Percentiles rank a stretch among this genome's conserved stretches.
phyloP scores from a whole-genome alignment of 2,113 vertebrate species.

The Cinclus mexicanus region DNA sequence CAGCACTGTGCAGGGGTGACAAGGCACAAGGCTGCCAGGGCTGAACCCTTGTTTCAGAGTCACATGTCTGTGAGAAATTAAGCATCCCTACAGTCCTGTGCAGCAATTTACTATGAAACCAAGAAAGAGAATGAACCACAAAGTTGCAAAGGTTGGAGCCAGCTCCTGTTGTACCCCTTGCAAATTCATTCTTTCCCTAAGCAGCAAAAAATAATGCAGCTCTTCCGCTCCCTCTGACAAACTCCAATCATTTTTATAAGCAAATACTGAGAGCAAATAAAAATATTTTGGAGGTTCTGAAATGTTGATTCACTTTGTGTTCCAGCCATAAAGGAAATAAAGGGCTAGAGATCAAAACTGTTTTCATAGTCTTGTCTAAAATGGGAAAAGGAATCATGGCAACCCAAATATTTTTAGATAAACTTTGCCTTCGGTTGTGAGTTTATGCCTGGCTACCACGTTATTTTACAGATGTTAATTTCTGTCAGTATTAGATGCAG shows the following conservation, averaged over 20 bases:
- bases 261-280: constrained; percentile 33
- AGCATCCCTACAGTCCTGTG: neutral
- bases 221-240: neutral
- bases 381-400: constrained; percentile 32
- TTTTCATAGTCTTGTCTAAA: constrained; percentile 31
- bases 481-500: neutral
- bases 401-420: neutral
- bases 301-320: constrained; percentile 28
- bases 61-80: neutral
- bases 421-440: neutral
- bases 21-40: neutral
- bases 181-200: neutral
- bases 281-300: constrained; percentile 36
- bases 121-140: neutral
- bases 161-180: neutral
- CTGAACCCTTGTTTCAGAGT: neutral
- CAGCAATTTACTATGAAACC: neutral
- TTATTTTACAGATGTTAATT: neutral
- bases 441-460: neutral
- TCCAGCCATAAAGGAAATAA: constrained; percentile 24
- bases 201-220: neutral
- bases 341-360: constrained; percentile 17
- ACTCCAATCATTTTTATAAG: constrained; percentile 26
- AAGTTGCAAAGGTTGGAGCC: neutral
- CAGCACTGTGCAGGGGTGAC: neutral